These are phyloP conservation scores for Drosophila siamana DNA, from an alignment of 2,888 invertebrate species.

Conservation along the genomic window DNA sequence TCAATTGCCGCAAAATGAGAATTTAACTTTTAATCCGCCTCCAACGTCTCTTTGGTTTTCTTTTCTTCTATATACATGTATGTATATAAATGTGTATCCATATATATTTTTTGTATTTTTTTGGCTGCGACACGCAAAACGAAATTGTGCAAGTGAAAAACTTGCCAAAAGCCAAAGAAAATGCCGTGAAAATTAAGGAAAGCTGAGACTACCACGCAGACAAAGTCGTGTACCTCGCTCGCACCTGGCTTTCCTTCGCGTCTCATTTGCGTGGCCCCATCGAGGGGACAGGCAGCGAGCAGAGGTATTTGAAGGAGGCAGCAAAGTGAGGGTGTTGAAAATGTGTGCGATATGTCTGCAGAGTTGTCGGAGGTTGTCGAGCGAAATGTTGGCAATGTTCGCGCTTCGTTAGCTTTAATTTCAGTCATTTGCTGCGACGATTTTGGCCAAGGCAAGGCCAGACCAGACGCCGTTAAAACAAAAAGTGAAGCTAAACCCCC, in stretches of 20 bases:
- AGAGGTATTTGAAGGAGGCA: too few relatives aligned
- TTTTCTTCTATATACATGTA: not conserved
- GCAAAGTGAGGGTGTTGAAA: conserved; percentile 18
- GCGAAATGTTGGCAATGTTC: conserved; percentile 77
- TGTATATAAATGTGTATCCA: not conserved
- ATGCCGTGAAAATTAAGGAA: conserved; percentile 52
- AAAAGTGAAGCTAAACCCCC: conserved; percentile 45
- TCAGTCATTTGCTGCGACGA: conserved; percentile 78
- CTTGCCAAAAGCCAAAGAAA: conserved; percentile 49
- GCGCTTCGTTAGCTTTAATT: conserved; percentile 83
- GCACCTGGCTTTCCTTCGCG: conserved; percentile 20
- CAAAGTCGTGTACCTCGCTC: not conserved
- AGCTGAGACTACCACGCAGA: conserved; percentile 30
- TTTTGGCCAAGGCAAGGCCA: conserved; percentile 54
- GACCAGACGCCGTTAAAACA: conserved; percentile 64
- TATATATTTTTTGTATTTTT: not conserved
- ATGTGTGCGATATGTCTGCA: conserved; percentile 55
- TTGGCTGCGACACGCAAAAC: conserved; percentile 45
- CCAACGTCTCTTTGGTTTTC: not conserved
- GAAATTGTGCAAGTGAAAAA: conserved; percentile 44
- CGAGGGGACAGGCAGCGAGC: not conserved
- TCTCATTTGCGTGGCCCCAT: not conserved
- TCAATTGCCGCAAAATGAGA: conserved; percentile 74
- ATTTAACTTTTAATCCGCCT: conserved; percentile 72
- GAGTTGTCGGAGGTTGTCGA: conserved; percentile 53